These are phyloP conservation scores for Epinephelus cyanopodus DNA, from an alignment of 2,113 vertebrate genomes.

Conservation along the genomic window DNA sequence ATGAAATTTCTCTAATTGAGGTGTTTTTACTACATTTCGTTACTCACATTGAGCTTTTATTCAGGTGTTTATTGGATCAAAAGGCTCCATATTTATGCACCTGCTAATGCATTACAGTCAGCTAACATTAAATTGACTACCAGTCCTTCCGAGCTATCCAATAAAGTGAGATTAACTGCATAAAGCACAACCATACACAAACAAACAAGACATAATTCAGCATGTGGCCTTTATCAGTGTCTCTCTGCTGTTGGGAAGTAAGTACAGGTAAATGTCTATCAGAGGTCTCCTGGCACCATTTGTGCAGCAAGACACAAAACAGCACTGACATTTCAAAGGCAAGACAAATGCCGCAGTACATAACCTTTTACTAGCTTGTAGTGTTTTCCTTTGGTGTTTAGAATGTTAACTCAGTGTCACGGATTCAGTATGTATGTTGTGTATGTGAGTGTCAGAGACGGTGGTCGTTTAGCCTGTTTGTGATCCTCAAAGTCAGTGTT, in stretches of 20 bases:
- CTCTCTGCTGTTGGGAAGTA: constrained; percentile 25
- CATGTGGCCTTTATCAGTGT: constrained; percentile 44
- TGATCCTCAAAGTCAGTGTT: not conserved
- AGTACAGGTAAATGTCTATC: constrained; percentile 36
- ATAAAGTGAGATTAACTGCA: constrained; percentile 15
- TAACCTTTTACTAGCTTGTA: constrained; percentile 51
- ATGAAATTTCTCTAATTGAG: not conserved
- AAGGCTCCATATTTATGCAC: constrained; percentile 9
- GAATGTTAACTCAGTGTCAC: constrained; percentile 11
- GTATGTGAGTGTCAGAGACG: constrained; percentile 16
- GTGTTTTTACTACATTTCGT: constrained; percentile 4
- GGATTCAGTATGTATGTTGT: not conserved
- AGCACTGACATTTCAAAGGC: constrained; percentile 65
- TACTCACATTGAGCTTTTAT: constrained; percentile 5
- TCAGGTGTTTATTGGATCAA: constrained; percentile 9
- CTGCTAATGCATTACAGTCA: not conserved
- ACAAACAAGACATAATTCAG: constrained; percentile 7
- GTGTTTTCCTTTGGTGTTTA: constrained; percentile 21
- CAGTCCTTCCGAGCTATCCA: not conserved
- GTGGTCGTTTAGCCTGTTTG: constrained; percentile 2
- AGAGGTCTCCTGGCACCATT: constrained; percentile 35
- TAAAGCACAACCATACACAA: not conserved
- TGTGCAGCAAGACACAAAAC: constrained; percentile 54
- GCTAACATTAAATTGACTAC: not conserved
- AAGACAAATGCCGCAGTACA: constrained; percentile 38